phyloP scores from a whole-genome alignment of 1,140 invertebrate genomes.

The Diprion similis region DNA sequence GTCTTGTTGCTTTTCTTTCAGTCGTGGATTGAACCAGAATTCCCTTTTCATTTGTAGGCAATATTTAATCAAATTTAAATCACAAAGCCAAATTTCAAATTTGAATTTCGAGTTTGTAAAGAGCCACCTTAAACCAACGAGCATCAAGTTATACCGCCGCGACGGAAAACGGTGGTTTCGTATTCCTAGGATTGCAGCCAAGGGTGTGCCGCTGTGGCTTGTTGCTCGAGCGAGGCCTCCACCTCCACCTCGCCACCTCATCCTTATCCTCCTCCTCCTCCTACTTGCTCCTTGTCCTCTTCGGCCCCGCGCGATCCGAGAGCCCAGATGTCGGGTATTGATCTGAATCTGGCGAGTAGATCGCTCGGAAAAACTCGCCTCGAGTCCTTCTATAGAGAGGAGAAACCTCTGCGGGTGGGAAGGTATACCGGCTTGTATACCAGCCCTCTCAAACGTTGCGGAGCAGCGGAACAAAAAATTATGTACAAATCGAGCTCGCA shows the following conservation, averaged over 20 bases:
- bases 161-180: conserved; percentile 5
- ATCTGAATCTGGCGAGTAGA: conserved; percentile 59
- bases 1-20: too few species aligned
- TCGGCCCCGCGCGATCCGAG: conserved; percentile 33
- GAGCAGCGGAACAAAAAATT: background rate
- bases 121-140: too few species aligned
- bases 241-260: conserved; percentile 40
- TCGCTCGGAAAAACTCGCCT: conserved; percentile 56
- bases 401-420: background rate
- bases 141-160: too few species aligned
- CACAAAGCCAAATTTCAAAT: too few species aligned
- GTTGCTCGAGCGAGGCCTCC: conserved; percentile 55
- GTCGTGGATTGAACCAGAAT: too few species aligned
- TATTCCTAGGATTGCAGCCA: conserved; percentile 22
- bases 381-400: conserved; percentile 21
- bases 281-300: conserved; percentile 14
- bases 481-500: too few species aligned
- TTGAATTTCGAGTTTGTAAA: too few species aligned
- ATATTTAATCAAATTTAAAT: too few species aligned
- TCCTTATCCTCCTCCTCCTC: conserved; percentile 5
- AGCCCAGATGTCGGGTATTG: conserved; percentile 58
- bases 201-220: conserved; percentile 52
- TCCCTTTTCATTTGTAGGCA: too few species aligned
- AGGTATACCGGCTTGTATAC: background rate
- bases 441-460: background rate